Conservation (phyloP, 1,140 invertebrate genomes). For the Phthorimaea operculella region DNA sequence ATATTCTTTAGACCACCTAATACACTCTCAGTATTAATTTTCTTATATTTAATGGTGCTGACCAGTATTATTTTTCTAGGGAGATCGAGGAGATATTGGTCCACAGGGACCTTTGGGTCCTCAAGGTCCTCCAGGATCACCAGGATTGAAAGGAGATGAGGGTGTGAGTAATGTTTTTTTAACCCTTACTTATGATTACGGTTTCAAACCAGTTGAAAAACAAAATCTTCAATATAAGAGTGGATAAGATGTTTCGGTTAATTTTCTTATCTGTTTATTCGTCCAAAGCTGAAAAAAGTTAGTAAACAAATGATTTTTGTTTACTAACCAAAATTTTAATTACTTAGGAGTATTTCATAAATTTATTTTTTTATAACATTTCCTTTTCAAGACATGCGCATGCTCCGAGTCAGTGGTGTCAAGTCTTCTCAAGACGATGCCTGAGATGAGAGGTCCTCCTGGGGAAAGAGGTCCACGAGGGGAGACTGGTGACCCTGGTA, state of each 20-base stretch:
- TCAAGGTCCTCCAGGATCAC: slow-evolving; percentile 20
- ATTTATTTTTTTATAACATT: slow-evolving; percentile 6
- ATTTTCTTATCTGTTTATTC: too few species aligned
- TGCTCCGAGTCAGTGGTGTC: slow-evolving; percentile 39
- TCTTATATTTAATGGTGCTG: too few species aligned
- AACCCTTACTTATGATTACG: too few species aligned
- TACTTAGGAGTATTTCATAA: neutral
- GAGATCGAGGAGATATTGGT: slow-evolving; percentile 15
- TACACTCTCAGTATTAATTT: too few species aligned
- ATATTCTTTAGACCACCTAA: too few species aligned
- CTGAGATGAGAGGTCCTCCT: slow-evolving; percentile 38
- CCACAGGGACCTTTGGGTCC: slow-evolving; percentile 25
- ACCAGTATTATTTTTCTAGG: neutral
- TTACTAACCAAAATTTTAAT: too few species aligned
- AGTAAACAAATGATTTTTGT: too few species aligned
- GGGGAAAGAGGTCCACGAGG: slow-evolving; percentile 28
- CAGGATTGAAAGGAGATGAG: slow-evolving; percentile 22
- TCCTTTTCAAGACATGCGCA: slow-evolving; percentile 36
- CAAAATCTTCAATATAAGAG: too few species aligned
- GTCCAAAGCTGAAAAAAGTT: too few species aligned
- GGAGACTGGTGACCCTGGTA: slow-evolving; percentile 20
- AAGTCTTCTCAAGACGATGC: slow-evolving; percentile 28
- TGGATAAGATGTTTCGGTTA: too few species aligned
- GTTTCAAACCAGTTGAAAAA: too few species aligned
- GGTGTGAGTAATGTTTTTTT: slow-evolving; percentile 18